A percentile compares a stretch with the other conserved stretches of the same genome.
phyloP scores from a whole-genome alignment of 2,888 invertebrate species.

The Trachelus tabidus region DNA sequence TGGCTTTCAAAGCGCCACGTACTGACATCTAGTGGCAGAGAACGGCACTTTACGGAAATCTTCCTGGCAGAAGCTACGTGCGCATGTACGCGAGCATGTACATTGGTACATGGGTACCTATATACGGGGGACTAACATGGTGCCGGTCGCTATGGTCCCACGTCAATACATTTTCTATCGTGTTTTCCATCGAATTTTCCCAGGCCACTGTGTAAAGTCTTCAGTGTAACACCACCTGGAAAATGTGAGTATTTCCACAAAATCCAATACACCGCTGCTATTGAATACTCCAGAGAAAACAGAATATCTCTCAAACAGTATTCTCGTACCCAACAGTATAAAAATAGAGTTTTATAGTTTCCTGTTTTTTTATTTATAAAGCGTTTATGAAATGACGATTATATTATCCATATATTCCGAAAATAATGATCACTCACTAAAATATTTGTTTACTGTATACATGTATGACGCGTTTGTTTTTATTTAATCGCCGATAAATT shows the following conservation, averaged over 20 bases:
- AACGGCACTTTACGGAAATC: not conserved
- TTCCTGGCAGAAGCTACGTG: not conserved
- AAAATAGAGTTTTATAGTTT: not conserved
- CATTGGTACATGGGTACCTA: not conserved
- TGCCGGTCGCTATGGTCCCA: conserved; percentile 50
- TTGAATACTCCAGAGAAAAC: not conserved
- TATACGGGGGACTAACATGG: conserved; percentile 35
- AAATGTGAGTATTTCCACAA: not conserved
- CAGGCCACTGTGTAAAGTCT: conserved; percentile 20
- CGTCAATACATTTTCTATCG: conserved; percentile 41
- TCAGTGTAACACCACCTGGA: not conserved
- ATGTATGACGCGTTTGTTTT: not conserved
- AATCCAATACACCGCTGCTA: not conserved
- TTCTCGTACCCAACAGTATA: not conserved
- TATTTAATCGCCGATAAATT: not conserved
- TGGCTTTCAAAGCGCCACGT: not conserved
- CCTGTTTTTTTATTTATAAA: not conserved
- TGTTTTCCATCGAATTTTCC: conserved; percentile 34
- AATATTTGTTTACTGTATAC: not conserved
- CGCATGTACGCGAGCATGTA: not conserved
- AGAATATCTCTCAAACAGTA: not conserved
- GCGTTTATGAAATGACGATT: not conserved
- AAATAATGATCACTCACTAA: not conserved
- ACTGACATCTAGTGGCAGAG: not conserved
- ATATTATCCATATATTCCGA: not conserved